Evolutionary conservation across 1,140 invertebrate species (phyloP), one percentile per base, ranked within the genome.

Genomic region (Drosophila novamexicana): DNA sequence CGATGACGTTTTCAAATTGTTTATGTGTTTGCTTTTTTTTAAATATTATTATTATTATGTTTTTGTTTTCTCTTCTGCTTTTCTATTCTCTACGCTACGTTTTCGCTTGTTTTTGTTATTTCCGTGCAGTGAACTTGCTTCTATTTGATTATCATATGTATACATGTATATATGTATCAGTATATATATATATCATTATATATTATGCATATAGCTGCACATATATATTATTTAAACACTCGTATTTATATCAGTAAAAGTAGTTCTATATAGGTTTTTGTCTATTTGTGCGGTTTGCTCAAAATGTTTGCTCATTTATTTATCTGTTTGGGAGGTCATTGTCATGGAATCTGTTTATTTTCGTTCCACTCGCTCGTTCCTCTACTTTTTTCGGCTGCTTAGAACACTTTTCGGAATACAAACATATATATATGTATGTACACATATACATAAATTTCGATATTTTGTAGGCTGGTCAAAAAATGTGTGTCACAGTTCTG

Each of bases 111-210:
- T 81, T 29, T 70, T 77, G 68, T 77, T 88, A 79, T 79, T 88
- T 80, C 79, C 79, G 83, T 80, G 61, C 83, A 88, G 73, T 88
- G 83, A 88, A 88, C 83, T 88, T 80, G 83, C 76, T 73, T 63
- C 78, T 77, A 86, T 82, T 86, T 86, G 75, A 86, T 86, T 86
- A 88, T 73, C 78, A 58, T 77, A 72, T 64, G 3, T 22, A 22
- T 22, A 22, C 22, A 22, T 18, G 22, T 22, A 22, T 29, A 29
- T 5, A 29, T 29, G 22, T 29, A 29, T 29, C 22, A 47, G 7
- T 64, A 14, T 32, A 32, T 47, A 37, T 71, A 57, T 62, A 66
- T 34, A 40, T 40, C 10, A 18, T 22, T 54, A 34, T 39, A 45
- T 57, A 57, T 57, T 32, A 29, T 67, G n/a, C 58, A 73, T 59